These are phyloP conservation scores for Plebejus melissa DNA, from an alignment of 2,888 invertebrate genomes.

Conservation along the genomic window DNA sequence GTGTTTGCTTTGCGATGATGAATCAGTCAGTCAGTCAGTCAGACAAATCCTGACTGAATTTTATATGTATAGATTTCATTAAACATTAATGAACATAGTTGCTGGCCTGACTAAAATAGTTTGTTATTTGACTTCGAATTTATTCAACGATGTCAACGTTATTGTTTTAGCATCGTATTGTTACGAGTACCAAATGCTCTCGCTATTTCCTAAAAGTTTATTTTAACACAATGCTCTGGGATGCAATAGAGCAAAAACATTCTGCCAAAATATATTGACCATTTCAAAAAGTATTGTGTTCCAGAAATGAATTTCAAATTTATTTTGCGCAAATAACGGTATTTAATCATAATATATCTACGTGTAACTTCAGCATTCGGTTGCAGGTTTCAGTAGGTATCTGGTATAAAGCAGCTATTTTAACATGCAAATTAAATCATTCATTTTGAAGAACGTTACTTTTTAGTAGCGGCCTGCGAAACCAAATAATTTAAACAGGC, in stretches of 20 bases:
- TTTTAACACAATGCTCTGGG: not conserved
- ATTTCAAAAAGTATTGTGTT: not conserved
- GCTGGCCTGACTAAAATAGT: slow-evolving; percentile 10
- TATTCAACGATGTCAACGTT: slow-evolving; percentile 4
- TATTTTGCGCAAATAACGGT: not conserved
- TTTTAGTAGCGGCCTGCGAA: too few relatives aligned
- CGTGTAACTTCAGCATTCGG: too few relatives aligned
- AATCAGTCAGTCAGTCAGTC: too few relatives aligned
- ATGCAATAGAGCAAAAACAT: not conserved
- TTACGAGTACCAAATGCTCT: not conserved
- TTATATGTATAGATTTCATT: not conserved
- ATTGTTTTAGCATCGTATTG: slow-evolving; percentile 8
- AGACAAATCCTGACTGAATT: too few relatives aligned
- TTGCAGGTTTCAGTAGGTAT: too few relatives aligned
- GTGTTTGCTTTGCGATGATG: too few relatives aligned
- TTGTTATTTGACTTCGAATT: slow-evolving; percentile 8
- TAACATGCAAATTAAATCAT: too few relatives aligned
- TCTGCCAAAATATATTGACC: not conserved
- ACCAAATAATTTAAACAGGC: too few relatives aligned
- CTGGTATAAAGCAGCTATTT: too few relatives aligned
- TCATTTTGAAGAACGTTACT: too few relatives aligned
- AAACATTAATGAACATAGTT: slow-evolving; percentile 9
- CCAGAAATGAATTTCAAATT: not conserved
- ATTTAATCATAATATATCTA: too few relatives aligned
- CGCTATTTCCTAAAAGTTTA: not conserved